Conservation (phyloP, 2,888 invertebrate species). For the Pollenia amentaria region DNA sequence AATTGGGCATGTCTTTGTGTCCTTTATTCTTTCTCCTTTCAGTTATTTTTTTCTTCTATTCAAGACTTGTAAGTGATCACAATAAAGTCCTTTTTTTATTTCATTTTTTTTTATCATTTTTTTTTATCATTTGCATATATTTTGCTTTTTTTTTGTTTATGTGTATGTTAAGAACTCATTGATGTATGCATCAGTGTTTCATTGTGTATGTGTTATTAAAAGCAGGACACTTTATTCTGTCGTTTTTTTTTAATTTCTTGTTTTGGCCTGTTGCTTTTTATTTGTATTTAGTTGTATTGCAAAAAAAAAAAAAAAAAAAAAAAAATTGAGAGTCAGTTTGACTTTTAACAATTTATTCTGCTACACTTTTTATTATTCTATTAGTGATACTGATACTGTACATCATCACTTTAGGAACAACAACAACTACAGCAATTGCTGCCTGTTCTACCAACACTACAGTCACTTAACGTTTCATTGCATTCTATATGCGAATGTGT, state of each 20-base stretch:
- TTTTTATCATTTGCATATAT: constrained; percentile 59
- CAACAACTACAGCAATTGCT: not conserved
- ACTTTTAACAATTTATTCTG: constrained; percentile 61
- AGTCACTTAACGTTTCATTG: constrained; percentile 71
- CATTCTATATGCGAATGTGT: constrained; percentile 60
- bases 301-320: constrained; percentile 3
- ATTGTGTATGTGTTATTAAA: constrained; percentile 51
- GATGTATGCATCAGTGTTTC: constrained; percentile 26
- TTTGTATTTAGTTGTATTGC: constrained; percentile 44
- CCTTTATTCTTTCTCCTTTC: constrained; percentile 31
- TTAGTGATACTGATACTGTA: constrained; percentile 56
- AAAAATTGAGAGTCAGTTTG: constrained; percentile 1
- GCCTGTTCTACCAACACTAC: not conserved
- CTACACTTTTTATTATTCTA: constrained; percentile 55
- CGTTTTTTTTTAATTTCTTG: constrained; percentile 8
- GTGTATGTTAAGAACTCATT: constrained; percentile 4
- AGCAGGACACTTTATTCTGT: constrained; percentile 47
- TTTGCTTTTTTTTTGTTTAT: constrained; percentile 46
- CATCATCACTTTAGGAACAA: constrained; percentile 53
- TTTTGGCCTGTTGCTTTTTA: constrained; percentile 54
- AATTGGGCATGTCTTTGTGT: constrained; percentile 73
- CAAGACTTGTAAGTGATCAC: constrained; percentile 49
- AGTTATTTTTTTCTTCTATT: constrained; percentile 20
- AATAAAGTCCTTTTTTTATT: constrained; percentile 38
- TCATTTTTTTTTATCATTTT: too few relatives aligned